These are phyloP conservation scores for Gallinago nigripennis DNA, from an alignment of 2,797 vertebrate genomes.

Conservation along the genomic window DNA sequence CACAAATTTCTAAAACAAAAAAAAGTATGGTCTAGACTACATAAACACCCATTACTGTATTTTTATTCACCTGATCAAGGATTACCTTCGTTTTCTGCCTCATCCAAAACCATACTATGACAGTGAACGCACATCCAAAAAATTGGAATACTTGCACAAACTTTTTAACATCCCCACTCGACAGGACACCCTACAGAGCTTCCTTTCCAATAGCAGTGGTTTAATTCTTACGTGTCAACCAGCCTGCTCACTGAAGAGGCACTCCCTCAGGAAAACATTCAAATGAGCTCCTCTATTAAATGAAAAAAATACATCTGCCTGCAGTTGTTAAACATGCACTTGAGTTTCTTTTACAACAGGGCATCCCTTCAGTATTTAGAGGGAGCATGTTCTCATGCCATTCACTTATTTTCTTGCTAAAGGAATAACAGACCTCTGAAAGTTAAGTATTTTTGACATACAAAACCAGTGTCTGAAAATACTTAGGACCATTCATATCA, in stretches of 20 bases:
- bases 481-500: background rate
- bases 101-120: background rate
- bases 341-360: background rate
- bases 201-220: background rate
- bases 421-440: background rate
- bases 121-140: background rate
- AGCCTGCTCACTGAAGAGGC: background rate
- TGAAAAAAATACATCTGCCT: background rate
- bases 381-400: background rate
- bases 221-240: background rate
- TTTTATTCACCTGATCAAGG: background rate
- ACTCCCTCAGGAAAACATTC: background rate
- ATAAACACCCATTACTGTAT: background rate
- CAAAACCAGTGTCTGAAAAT: background rate
- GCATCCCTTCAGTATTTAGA: background rate
- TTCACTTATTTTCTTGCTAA: background rate
- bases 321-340: slow-evolving; percentile 1
- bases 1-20: background rate
- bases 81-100: background rate
- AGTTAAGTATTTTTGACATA: background rate
- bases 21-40: background rate
- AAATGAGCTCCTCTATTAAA: background rate
- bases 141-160: background rate
- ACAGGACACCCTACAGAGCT: background rate
- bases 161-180: background rate